phyloP scores from a whole-genome alignment of 2,888 invertebrate species.

The Selenia dentaria region DNA sequence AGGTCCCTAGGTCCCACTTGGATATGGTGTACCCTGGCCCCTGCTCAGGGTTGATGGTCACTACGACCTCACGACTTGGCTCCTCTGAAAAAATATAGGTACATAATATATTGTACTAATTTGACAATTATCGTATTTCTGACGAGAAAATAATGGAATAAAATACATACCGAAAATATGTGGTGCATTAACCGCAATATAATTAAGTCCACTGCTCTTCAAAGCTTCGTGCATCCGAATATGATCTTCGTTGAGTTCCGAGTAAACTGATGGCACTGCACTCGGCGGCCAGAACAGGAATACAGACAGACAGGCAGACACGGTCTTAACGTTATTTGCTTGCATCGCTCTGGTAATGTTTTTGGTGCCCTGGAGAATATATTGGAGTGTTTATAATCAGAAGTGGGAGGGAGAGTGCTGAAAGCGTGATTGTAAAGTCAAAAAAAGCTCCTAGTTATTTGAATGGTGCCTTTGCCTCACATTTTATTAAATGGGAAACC shows the following conservation, averaged over 20 bases:
- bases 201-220: conserved; percentile 88
- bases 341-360: conserved; percentile 94
- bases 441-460: too few relatives aligned
- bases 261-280: conserved; percentile 89
- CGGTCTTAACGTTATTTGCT: conserved; percentile 85
- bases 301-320: conserved; percentile 92
- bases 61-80: background rate
- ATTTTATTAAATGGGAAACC: too few relatives aligned
- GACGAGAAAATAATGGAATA: too few relatives aligned
- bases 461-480: too few relatives aligned
- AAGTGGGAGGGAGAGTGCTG: too few relatives aligned
- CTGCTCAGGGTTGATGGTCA: conserved; percentile 1
- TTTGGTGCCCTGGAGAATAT: conserved; percentile 82
- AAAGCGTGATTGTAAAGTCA: too few relatives aligned
- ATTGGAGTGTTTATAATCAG: too few relatives aligned
- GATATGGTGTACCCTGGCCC: conserved; percentile 1
- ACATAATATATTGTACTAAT: too few relatives aligned
- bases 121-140: too few relatives aligned
- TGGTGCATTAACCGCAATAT: conserved; percentile 91
- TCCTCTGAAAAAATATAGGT: too few relatives aligned
- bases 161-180: conserved; percentile 83
- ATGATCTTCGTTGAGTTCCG: conserved; percentile 90
- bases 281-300: conserved; percentile 90
- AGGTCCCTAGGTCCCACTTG: background rate
- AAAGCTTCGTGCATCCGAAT: conserved; percentile 89